Percentiles rank a stretch among this genome's conserved stretches.
These are phyloP conservation scores for Sciurus vulgaris DNA, from an alignment of 2,797 vertebrate species.

Conservation along the genomic window DNA sequence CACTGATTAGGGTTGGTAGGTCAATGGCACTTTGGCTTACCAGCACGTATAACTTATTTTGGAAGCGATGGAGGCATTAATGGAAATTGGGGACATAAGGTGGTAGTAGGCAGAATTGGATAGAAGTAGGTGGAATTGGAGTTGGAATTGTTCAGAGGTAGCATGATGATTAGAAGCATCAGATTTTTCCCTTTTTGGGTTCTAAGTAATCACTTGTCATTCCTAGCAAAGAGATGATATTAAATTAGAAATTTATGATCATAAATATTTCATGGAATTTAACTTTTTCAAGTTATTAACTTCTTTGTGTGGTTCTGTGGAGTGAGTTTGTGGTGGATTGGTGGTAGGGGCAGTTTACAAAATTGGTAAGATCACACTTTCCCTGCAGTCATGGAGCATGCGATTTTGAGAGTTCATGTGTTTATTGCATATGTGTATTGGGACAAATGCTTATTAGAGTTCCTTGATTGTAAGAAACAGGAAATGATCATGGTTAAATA, in stretches of 20 bases:
- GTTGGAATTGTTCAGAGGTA: too few species aligned
- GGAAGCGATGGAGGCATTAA: slow-evolving; percentile 90
- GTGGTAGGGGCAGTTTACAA: background rate
- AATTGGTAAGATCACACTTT: background rate
- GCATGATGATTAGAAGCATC: background rate
- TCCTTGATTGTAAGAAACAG: background rate
- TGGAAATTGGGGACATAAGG: slow-evolving; percentile 84
- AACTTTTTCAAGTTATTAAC: background rate
- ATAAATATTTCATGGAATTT: background rate
- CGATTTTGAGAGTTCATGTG: background rate
- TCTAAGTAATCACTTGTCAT: background rate
- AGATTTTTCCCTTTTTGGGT: background rate
- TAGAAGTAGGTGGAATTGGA: too few species aligned
- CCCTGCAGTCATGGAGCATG: background rate
- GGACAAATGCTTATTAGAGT: background rate
- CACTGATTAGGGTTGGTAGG: slow-evolving; percentile 92
- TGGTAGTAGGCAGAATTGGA: slow-evolving; percentile 80
- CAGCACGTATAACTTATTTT: slow-evolving; percentile 88
- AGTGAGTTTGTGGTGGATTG: background rate
- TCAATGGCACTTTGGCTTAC: slow-evolving; percentile 91
- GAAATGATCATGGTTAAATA: background rate
- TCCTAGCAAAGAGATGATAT: background rate
- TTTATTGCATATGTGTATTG: background rate
- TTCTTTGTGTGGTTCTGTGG: background rate
- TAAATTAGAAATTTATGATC: background rate